These are phyloP conservation scores for Cremastinae sp. DNA, from an alignment of 2,888 invertebrate species.

Conservation along the genomic window DNA sequence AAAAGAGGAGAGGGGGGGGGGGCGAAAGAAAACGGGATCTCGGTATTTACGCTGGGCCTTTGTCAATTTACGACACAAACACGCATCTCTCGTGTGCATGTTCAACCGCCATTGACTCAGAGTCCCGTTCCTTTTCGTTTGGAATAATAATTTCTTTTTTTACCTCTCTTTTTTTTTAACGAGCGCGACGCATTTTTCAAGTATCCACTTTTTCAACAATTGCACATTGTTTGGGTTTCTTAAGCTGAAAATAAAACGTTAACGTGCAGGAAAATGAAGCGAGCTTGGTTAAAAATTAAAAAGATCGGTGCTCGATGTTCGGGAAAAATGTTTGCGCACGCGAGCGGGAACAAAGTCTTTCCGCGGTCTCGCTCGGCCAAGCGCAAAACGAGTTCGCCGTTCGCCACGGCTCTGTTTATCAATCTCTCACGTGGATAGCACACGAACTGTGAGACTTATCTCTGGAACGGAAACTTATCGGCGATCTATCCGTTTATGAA, in stretches of 20 bases:
- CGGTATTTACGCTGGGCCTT: slow-evolving; percentile 60
- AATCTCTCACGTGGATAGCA: slow-evolving; percentile 66
- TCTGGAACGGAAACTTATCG: not conserved
- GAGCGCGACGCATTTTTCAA: no score
- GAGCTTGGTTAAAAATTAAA: no score
- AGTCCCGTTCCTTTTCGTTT: slow-evolving; percentile 38
- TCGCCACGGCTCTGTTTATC: slow-evolving; percentile 67
- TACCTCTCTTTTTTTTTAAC: not conserved
- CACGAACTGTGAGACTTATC: slow-evolving; percentile 14
- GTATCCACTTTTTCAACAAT: no score
- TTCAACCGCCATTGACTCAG: slow-evolving; percentile 39
- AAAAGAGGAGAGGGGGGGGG: slow-evolving; percentile 50
- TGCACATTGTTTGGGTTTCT: no score
- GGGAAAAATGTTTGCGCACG: slow-evolving; percentile 14
- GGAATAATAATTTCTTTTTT: slow-evolving; percentile 5
- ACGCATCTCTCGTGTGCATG: slow-evolving; percentile 63
- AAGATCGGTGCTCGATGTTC: slow-evolving; percentile 18
- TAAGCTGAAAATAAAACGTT: no score
- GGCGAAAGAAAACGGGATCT: slow-evolving; percentile 54
- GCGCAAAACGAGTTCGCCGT: slow-evolving; percentile 73
- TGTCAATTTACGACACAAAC: slow-evolving; percentile 59
- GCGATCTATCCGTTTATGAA: no score
- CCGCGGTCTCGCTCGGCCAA: slow-evolving; percentile 70
- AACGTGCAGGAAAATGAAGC: no score
- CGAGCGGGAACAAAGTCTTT: slow-evolving; percentile 38